A percentile compares a stretch with the other conserved stretches of the same genome.
These are phyloP conservation scores for Patella ulyssiponensis DNA, from an alignment of 2,888 invertebrate genomes.

Conservation along the genomic window DNA sequence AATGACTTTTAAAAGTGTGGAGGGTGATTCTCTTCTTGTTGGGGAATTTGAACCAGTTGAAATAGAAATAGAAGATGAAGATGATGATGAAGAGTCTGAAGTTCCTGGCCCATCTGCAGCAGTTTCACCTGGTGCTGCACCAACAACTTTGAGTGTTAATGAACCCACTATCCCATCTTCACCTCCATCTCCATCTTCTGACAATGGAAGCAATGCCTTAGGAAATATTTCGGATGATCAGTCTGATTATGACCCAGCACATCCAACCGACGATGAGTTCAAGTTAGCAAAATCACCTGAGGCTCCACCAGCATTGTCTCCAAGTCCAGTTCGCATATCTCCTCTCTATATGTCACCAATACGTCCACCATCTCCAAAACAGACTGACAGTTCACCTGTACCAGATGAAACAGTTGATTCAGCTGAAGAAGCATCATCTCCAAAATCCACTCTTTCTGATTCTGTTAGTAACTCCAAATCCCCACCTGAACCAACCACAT, in stretches of 20 bases:
- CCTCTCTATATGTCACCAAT: not conserved
- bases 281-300: not conserved
- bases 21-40: not conserved
- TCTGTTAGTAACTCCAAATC: not conserved
- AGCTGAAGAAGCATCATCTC: not conserved
- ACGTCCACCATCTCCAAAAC: not conserved
- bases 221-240: conserved; percentile 1
- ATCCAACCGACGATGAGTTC: conserved; percentile 39
- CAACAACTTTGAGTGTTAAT: not conserved
- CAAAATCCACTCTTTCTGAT: not conserved
- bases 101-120: not conserved
- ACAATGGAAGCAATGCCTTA: not conserved
- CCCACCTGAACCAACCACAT: not conserved
- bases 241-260: conserved; percentile 39
- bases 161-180: not conserved
- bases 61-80: not conserved
- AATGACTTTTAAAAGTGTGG: not conserved
- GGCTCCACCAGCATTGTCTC: not conserved
- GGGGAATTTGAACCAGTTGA: not conserved
- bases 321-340: not conserved
- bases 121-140: not conserved
- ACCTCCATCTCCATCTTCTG: not conserved
- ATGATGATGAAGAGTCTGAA: not conserved
- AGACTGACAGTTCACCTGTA: not conserved
- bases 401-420: not conserved